These are phyloP conservation scores for Zaprionus ornatus DNA, from an alignment of 1,140 invertebrate genomes.

Conservation along the genomic window DNA sequence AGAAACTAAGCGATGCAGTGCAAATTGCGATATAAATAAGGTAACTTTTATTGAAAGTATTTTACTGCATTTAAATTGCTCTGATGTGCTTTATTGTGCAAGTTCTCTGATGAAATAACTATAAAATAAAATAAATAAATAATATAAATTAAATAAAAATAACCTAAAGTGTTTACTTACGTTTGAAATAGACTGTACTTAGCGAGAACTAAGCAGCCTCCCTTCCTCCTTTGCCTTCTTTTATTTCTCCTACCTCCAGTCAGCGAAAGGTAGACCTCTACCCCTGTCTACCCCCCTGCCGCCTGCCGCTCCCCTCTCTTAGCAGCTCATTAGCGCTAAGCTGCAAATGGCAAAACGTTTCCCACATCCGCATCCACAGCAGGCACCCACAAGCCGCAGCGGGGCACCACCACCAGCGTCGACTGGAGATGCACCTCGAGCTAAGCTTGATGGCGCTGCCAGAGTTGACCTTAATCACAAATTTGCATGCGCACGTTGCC, in stretches of 20 bases:
- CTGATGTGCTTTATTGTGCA: too few relatives aligned
- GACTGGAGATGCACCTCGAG: conserved; percentile 26
- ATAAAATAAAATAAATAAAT: too few relatives aligned
- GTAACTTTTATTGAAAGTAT: neutral
- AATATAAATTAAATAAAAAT: too few relatives aligned
- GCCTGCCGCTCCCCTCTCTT: neutral
- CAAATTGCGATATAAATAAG: neutral
- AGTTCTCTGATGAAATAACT: neutral
- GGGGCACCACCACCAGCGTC: conserved; percentile 1
- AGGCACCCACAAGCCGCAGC: conserved; percentile 38
- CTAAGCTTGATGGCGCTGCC: conserved; percentile 59
- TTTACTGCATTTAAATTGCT: neutral
- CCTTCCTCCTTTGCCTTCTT: too few relatives aligned
- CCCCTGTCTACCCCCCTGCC: too few relatives aligned
- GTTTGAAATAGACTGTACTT: too few relatives aligned
- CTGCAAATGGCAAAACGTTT: conserved; percentile 10
- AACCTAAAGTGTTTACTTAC: neutral
- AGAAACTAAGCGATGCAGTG: neutral
- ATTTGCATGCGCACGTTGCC: conserved; percentile 68
- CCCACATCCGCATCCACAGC: conserved; percentile 1
- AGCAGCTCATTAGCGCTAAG: conserved; percentile 3
- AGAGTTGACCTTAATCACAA: conserved; percentile 76
- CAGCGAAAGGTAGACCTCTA: neutral
- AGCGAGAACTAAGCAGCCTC: neutral
- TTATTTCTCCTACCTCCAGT: neutral